Conservation (phyloP, 2,888 invertebrate genomes). For the Parnassius orleans region DNA sequence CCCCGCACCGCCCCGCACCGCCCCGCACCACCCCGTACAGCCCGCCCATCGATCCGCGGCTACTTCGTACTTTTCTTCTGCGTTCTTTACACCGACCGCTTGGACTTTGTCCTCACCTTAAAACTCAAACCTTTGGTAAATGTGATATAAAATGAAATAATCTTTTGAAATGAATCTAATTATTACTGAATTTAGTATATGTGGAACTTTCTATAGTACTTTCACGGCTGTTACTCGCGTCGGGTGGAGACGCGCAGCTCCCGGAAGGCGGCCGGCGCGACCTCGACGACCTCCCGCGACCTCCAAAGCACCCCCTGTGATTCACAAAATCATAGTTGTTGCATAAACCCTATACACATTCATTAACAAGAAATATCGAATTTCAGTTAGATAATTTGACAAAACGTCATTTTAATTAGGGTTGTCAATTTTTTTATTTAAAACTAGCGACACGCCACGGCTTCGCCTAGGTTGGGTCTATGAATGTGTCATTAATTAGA, state of each 20-base stretch:
- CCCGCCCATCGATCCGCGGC: constrained; percentile 39
- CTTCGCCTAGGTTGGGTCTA: too few relatives aligned
- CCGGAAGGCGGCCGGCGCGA: background rate
- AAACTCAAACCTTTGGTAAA: background rate
- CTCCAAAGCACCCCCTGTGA: constrained; percentile 26
- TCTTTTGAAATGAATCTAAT: too few relatives aligned
- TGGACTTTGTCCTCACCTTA: background rate
- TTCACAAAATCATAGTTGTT: constrained; percentile 31
- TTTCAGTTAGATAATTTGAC: too few relatives aligned
- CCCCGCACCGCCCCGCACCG: constrained; percentile 42
- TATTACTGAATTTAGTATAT: too few relatives aligned
- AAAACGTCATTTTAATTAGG: too few relatives aligned
- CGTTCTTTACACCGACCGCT: background rate
- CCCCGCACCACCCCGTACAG: constrained; percentile 54
- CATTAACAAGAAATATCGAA: too few relatives aligned
- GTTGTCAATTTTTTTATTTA: too few relatives aligned
- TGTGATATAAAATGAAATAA: too few relatives aligned
- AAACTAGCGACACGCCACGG: too few relatives aligned
- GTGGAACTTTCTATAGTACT: too few relatives aligned
- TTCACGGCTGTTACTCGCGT: too few relatives aligned
- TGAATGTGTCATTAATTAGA: too few relatives aligned
- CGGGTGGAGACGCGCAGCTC: background rate
- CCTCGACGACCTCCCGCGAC: constrained; percentile 8
- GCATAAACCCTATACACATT: background rate
- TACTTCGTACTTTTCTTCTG: constrained; percentile 1